Conservation (phyloP, 1,140 invertebrate genomes). For the fruit fly (Drosophila melanogaster) region Release_6_plus_ISO1_MT NT_033777.3:5953001-5953500, state of each 20-base stretch:
- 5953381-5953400: slow-evolving; percentile 75
- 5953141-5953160: too few species aligned
- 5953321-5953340: slow-evolving; percentile 83
- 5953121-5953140: too few species aligned
- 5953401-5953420: slow-evolving; percentile 75
- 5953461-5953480: slow-evolving; percentile 78
- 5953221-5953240: too few species aligned
- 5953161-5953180: too few species aligned
- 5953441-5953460: slow-evolving; percentile 30
- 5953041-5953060: slow-evolving; percentile 23
- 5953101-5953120: too few species aligned
- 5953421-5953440: slow-evolving; percentile 35
- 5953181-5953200: too few species aligned
- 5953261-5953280: slow-evolving; percentile 17
- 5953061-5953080: slow-evolving; percentile 13
- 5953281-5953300: slow-evolving; percentile 42
- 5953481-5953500: slow-evolving; percentile 82
- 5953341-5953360: slow-evolving; percentile 80
- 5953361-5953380: slow-evolving; percentile 81
- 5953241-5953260: not conserved
- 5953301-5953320: slow-evolving; percentile 64
- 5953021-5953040: slow-evolving; percentile 41
- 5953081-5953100: not conserved
- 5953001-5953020: slow-evolving; percentile 58
- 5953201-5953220: too few species aligned